Evolutionary conservation across 2,797 vertebrate species (phyloP), one percentile per base, ranked within the genome.

Genomic region (Propithecus deckenii): DNA sequence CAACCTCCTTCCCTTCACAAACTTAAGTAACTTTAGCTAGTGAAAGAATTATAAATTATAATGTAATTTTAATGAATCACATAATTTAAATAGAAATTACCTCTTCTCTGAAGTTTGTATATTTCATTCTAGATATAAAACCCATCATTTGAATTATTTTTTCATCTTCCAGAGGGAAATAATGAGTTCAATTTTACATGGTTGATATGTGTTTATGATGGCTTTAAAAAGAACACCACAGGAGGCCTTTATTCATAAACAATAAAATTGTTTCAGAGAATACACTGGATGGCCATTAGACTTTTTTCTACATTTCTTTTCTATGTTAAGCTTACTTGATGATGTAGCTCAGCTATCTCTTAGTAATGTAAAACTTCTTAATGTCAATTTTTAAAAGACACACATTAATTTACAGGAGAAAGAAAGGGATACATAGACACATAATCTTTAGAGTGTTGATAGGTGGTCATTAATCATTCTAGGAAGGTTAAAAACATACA

Each of bases 391-490:
- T 41, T 7, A 63, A 97, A 87, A 48, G 69, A 84, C 4, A 72
- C 20, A 80, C 95, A 91, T 94, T 23, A 97, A 93, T 94, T 85
- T 12, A 2, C 12, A 96, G 86, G 57, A 75, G 78, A 4, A 89
- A 96, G 76, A 80, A 38, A 38, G 22, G 74, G 93, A 95, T 91
- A 94, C 41, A 72, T 23, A 97, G 63, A 95, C 22, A 90, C 83
- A 23, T 28, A 32, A 95, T 95, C 74, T 84, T 95, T 90, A 81
- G 85, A 65, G 87, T 25, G 86, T 79, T 94, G 65, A 63, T 0
- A 94, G 52, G 38, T 89, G n/a, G 71, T 86, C 97, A 97, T 98
- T 95, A 59, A 97, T 97, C 96, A 96, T 95, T 38, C 14, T 79
- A n/a, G 41, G 35, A 94, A 95, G 88, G 78, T 93, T 91, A 96